Evolutionary conservation across 2,113 vertebrate genomes (phyloP).

Genomic region (Mohoua ochrocephala): DNA sequence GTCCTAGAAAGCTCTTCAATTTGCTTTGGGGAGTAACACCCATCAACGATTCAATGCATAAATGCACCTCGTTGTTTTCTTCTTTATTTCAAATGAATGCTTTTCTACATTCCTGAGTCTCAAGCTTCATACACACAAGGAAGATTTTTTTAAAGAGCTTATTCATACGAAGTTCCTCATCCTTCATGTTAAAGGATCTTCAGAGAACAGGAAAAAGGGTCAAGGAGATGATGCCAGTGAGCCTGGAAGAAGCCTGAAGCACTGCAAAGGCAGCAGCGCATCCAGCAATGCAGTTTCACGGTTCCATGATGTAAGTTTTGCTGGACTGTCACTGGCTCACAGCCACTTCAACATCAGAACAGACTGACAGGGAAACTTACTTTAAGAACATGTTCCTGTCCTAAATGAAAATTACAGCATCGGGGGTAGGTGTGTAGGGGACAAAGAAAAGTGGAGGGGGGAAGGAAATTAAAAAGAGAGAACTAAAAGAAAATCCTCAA

Average conservation of each 20-base stretch:
- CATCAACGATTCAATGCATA: neutral
- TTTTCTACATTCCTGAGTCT: neutral
- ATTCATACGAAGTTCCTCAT: neutral
- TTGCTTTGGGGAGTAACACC: neutral
- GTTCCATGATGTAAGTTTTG: neutral
- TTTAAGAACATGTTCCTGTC: neutral
- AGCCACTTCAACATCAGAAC: neutral
- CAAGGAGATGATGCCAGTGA: neutral
- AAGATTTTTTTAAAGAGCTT: neutral
- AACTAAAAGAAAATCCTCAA: neutral
- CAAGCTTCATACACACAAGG: neutral
- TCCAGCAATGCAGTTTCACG: neutral
- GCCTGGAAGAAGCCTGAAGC: neutral
- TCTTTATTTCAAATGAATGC: neutral
- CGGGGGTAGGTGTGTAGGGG: accelerated
- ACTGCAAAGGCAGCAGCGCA: neutral
- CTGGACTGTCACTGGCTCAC: neutral
- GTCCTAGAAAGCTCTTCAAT: neutral
- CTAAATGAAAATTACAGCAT: neutral
- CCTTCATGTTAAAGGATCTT: neutral
- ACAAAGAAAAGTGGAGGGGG: neutral
- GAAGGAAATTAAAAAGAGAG: neutral
- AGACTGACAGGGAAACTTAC: neutral
- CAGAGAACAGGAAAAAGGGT: neutral
- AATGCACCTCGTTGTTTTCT: neutral